Evolutionary conservation across 2,888 invertebrate genomes (phyloP).

Genomic region (Trissoscelio sp.): DNA sequence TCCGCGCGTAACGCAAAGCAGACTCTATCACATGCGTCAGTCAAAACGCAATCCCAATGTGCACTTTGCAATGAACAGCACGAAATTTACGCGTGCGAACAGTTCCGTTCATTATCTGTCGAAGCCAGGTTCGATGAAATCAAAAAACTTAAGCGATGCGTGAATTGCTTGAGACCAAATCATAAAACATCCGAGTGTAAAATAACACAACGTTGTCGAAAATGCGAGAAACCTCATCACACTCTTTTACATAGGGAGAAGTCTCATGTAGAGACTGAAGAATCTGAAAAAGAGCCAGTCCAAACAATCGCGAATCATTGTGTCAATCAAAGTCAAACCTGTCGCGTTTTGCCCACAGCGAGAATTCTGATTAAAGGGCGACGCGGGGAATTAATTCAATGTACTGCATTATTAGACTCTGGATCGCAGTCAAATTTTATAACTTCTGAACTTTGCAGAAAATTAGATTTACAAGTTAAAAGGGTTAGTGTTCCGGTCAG

Average conservation of each 20-base stretch:
- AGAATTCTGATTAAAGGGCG: background rate
- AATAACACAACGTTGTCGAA: no score
- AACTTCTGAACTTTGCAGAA: background rate
- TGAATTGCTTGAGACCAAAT: no score
- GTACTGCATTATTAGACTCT: background rate
- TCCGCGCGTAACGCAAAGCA: no score
- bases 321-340: background rate
- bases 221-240: no score
- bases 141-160: constrained; percentile 28
- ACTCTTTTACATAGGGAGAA: no score
- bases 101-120: constrained; percentile 18
- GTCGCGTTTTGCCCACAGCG: constrained; percentile 14
- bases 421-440: constrained; percentile 12
- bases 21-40: no score
- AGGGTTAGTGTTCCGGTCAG: constrained; percentile 1
- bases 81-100: constrained; percentile 18
- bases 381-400: background rate
- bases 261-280: no score
- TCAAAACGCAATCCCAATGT: no score
- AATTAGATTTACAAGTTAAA: background rate
- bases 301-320: no score
- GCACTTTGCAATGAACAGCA: constrained; percentile 30
- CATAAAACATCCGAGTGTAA: constrained; percentile 6
- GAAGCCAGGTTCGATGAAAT: constrained; percentile 13
- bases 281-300: no score